A percentile compares a stretch with the other conserved stretches of the same genome.
These are phyloP conservation scores for Apamea crenata DNA, from an alignment of 2,888 invertebrate species.

Conservation along the genomic window DNA sequence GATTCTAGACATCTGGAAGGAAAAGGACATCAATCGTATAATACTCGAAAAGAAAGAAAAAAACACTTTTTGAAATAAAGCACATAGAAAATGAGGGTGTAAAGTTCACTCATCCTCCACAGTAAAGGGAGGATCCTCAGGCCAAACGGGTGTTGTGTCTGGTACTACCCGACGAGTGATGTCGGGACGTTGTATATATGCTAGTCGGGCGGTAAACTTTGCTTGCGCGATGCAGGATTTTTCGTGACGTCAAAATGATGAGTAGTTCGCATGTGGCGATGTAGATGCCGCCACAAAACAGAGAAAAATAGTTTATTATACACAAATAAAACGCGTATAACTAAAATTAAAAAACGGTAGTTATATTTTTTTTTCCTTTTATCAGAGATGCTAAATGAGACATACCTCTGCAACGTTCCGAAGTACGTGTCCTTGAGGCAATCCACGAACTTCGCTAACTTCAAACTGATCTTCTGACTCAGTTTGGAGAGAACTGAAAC, in stretches of 20 bases:
- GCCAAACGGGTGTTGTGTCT: background rate
- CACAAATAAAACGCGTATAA: background rate
- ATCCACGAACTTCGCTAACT: constrained; percentile 94
- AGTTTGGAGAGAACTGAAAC: constrained; percentile 92
- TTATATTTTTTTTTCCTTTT: background rate
- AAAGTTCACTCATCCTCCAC: background rate
- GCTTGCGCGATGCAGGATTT: background rate
- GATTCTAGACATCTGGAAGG: constrained; percentile 82
- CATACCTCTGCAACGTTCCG: constrained; percentile 94
- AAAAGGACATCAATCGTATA: background rate
- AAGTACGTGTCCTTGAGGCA: constrained; percentile 95
- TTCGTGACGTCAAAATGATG: background rate
- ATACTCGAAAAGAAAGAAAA: background rate
- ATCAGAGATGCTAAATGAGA: background rate
- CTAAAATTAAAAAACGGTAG: background rate
- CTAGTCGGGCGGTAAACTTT: background rate
- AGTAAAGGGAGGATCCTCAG: background rate
- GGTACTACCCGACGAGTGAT: background rate
- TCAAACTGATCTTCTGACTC: constrained; percentile 94
- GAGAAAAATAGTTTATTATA: background rate
- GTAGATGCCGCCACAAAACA: background rate
- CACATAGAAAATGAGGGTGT: background rate
- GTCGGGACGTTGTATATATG: background rate
- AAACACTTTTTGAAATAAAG: background rate
- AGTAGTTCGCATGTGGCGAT: too few relatives aligned